Base-by-base conservation (phyloP, 2,797 vertebrate genomes). In the Artibeus jamaicensis region DNA sequence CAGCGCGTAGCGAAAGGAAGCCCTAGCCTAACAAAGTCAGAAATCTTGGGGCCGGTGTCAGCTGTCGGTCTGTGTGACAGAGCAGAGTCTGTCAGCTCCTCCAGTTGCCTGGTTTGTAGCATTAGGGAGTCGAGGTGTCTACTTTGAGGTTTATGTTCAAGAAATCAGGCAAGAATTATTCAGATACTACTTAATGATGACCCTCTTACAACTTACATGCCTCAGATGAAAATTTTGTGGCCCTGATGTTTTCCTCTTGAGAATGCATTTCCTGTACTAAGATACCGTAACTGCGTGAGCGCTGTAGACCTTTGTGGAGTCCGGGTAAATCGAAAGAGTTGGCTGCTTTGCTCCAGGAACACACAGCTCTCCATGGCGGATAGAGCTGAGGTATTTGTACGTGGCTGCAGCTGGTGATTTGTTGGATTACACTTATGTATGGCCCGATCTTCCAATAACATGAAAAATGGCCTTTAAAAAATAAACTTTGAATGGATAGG, bases 401-500 rank as follows among this genome's bases (percentile, higher is more conserved):
- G n/a, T 53, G 46, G 68, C n/a, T 77, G 71, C 70, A 89, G 3
- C 55, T 2, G 37, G 24, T 50, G 32, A 92, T 92, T 62, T 87
- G 26, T 93, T 94, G 91, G 77, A 88, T 89, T 55, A 11, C 6
- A 24, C 26, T 90, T 86, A 29, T 6, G 16, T 91, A 42, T 59
- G 91, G 19, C 44, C 6, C 71, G 83, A 70, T 87, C 81, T 89
- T 84, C 68, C 83, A 18, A 73, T 83, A 88, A 83, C 79, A 24
- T 85, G 92, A 76, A 94, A 97, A 96, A 71, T 48, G 65, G 12
- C 50, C 79, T 85, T 94, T 91, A 86, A 95, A 59, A 37, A 59
- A 37, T 87, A 92, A 88, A 68, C 71, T 73, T 78, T 46, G 44
- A 26, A 4, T 55, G 4, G 39, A 82, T 37, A 57, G 21, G 70